Conservation (phyloP, 2,888 invertebrate species). For the Pollenia angustigena region DNA sequence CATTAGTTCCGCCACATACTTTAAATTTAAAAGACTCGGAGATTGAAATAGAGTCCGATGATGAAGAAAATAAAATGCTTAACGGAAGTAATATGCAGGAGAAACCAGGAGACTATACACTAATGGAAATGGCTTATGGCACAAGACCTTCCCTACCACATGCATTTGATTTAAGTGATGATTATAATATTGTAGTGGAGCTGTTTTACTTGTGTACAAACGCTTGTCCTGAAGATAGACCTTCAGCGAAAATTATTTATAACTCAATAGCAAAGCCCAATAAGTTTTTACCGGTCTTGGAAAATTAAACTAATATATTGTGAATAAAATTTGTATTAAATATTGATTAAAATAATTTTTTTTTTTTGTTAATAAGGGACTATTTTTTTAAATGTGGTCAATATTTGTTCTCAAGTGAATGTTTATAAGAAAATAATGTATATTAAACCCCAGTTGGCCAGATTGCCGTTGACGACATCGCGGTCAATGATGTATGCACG, state of each 20-base stretch:
- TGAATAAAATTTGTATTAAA: too few relatives aligned
- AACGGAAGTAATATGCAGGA: constrained; percentile 57
- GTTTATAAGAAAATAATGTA: too few relatives aligned
- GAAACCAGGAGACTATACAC: constrained; percentile 19
- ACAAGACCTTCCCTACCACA: constrained; percentile 89
- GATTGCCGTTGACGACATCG: too few relatives aligned
- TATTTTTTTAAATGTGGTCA: not conserved
- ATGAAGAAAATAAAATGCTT: constrained; percentile 75
- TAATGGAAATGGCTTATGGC: constrained; percentile 84
- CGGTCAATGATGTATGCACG: too few relatives aligned
- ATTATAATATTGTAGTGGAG: constrained; percentile 88
- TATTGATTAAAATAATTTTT: too few relatives aligned
- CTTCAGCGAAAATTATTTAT: constrained; percentile 85
- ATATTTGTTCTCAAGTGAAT: not conserved
- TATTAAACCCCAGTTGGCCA: too few relatives aligned
- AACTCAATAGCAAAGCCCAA: constrained; percentile 59
- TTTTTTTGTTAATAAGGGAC: too few relatives aligned
- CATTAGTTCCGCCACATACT: constrained; percentile 88
- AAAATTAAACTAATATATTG: too few relatives aligned
- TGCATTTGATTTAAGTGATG: constrained; percentile 85
- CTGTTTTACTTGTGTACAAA: constrained; percentile 90
- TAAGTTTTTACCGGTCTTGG: not conserved
- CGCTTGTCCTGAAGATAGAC: constrained; percentile 86
- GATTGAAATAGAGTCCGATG: not conserved
- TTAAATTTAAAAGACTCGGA: constrained; percentile 77